Evolutionary conservation across 2,888 invertebrate genomes (phyloP).

Genomic region (Macrostomum cliftonense): DNA sequence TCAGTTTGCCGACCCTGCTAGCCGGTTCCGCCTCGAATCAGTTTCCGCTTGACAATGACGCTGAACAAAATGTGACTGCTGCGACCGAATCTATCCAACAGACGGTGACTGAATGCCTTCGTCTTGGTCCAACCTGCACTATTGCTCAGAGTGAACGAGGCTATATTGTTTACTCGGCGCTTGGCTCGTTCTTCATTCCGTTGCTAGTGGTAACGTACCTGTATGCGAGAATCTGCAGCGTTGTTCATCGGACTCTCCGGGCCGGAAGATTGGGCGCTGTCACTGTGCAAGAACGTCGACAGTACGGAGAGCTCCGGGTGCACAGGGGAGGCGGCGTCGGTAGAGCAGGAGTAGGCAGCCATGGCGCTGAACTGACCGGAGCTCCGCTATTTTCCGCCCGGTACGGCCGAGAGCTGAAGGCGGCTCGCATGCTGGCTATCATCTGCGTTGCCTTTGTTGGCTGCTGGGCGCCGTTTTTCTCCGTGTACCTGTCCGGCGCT

Average conservation of each 20-base stretch:
- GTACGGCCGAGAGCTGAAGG: conserved; percentile 62
- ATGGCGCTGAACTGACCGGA: too few species aligned
- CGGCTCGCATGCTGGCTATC: conserved; percentile 82
- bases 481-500: conserved; percentile 71
- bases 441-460: conserved; percentile 89
- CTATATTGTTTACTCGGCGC: conserved; percentile 84
- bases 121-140: too few species aligned
- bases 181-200: conserved; percentile 92
- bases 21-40: too few species aligned
- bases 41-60: not conserved
- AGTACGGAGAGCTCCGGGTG: too few species aligned
- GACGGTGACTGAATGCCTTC: too few species aligned
- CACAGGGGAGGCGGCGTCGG: too few species aligned
- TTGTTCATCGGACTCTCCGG: conserved; percentile 39
- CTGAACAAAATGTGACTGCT: not conserved
- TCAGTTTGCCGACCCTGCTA: conserved; percentile 73
- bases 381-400: too few species aligned
- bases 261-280: too few species aligned
- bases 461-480: conserved; percentile 50
- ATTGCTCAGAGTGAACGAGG: conserved; percentile 43
- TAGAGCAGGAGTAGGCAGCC: too few species aligned
- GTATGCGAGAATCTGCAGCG: conserved; percentile 85
- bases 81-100: conserved; percentile 3
- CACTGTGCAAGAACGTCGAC: too few species aligned
- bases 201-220: conserved; percentile 95